Base-by-base conservation (phyloP, 2,797 vertebrate species). In the Simalia tracyae region DNA sequence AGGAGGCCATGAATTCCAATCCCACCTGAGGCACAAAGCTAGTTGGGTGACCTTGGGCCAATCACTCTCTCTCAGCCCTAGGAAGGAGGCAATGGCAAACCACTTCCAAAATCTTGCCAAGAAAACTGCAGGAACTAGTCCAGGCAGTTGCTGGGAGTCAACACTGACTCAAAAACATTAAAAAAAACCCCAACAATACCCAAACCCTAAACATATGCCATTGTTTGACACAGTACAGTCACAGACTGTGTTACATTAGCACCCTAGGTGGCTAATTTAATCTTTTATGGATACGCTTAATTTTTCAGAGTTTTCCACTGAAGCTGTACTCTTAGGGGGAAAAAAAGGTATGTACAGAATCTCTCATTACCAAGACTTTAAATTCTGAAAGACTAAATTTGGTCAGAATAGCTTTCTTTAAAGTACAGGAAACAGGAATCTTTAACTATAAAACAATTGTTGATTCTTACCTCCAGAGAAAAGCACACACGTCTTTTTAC, bases 401-500 rank as follows among this genome's bases (percentile, higher is more conserved):
- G 72, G 24, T 85, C 7, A 42, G n/a, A 8, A 36, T 6, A 36
- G 22, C 11, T 5, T 31, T 15, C 19, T 54, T 22, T 14, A 66
- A 85, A 31, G 60, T 54, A 28, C 19, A 31, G 42, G 66, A 91
- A 6, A 76, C 26, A 61, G 5, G 15, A 24, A 36, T 84, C 7
- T 63, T 56, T 54, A 36, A 26, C 12, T 28, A 12, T 11, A 61
- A 9, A 64, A 90, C 26, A 72, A 4, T 54, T 54, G 11, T n/a
- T 15, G 88, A 90, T 68, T 86, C 89, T 89, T 97, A 98, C 98
- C 97, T 98, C 89, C 96, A 94, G 93, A 96, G 90, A 92, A 95
- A 93, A 95, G 60, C 84, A 98, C 97, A 93, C 98, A 99, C 57
- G 96, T 95, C 87, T 97, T 97, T 96, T 97, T 98, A 93, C 98